Evolutionary conservation across 2,797 vertebrate genomes (phyloP).

Genomic region (Microctenopoma steveboyesi): DNA sequence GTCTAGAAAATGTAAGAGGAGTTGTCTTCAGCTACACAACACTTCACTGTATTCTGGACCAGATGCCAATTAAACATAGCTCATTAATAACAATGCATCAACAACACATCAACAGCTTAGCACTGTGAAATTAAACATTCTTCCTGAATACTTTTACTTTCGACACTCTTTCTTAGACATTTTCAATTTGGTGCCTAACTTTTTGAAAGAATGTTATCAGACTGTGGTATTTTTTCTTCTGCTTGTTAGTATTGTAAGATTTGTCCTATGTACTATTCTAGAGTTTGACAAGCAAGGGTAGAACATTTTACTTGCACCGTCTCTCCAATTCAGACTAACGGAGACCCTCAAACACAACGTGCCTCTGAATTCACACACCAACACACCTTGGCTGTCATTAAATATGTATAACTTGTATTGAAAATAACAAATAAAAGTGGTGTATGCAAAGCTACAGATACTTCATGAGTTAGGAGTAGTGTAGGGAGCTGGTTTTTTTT

Average conservation of each 20-base stretch:
- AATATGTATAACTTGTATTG: conserved; percentile 72
- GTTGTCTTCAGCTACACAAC: background rate
- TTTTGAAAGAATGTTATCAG: background rate
- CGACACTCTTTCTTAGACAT: background rate
- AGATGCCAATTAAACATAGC: conserved; percentile 5
- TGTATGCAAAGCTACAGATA: conserved; percentile 61
- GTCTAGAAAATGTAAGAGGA: background rate
- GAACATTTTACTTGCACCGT: conserved; percentile 9
- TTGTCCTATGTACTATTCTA: background rate
- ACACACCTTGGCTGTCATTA: conserved; percentile 64
- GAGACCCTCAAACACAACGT: conserved; percentile 29
- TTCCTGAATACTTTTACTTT: background rate
- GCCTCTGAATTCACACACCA: conserved; percentile 59
- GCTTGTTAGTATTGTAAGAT: background rate
- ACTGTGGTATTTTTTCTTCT: background rate
- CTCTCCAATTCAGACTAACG: conserved; percentile 11
- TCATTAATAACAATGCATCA: background rate
- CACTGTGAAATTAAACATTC: background rate
- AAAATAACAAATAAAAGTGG: conserved; percentile 44
- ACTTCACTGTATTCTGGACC: background rate
- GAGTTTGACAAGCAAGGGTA: background rate
- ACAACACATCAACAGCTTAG: background rate
- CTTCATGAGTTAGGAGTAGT: conserved; percentile 46
- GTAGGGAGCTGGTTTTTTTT: conserved; percentile 51
- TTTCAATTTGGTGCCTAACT: background rate